Evolutionary conservation across 2,888 invertebrate species (phyloP).

Genomic region (Dendrolimus houi): DNA sequence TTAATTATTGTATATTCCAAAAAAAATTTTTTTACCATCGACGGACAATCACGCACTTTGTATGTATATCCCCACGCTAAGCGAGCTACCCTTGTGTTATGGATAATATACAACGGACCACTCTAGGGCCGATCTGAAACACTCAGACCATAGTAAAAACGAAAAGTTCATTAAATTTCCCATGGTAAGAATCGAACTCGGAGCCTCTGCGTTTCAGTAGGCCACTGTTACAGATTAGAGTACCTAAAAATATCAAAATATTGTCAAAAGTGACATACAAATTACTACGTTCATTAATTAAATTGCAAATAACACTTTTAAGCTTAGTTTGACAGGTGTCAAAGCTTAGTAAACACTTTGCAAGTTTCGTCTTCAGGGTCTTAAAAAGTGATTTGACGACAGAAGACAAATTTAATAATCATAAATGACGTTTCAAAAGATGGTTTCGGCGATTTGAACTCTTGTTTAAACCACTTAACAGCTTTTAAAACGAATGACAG

Average conservation of each 20-base stretch:
- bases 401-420: conserved; percentile 46
- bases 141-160: no score
- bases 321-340: background rate
- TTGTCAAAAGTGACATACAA: background rate
- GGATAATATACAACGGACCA: no score
- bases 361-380: background rate
- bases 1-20: no score
- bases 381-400: conserved; percentile 24
- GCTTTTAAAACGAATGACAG: conserved; percentile 6
- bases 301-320: background rate
- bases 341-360: background rate
- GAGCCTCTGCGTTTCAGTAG: no score
- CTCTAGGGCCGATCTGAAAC: no score
- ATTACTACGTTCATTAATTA: background rate
- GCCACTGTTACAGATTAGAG: no score
- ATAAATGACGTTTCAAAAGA: conserved; percentile 44
- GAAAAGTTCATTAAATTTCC: no score
- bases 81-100: no score
- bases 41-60: no score
- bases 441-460: conserved; percentile 27
- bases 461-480: conserved; percentile 5
- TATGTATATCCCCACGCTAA: no score
- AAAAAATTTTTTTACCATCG: no score
- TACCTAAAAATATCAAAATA: background rate
- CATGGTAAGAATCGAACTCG: no score